Base-by-base conservation (phyloP, 92 coral and sea anemone genomes). In the Parazoanthus swiftii region DNA sequence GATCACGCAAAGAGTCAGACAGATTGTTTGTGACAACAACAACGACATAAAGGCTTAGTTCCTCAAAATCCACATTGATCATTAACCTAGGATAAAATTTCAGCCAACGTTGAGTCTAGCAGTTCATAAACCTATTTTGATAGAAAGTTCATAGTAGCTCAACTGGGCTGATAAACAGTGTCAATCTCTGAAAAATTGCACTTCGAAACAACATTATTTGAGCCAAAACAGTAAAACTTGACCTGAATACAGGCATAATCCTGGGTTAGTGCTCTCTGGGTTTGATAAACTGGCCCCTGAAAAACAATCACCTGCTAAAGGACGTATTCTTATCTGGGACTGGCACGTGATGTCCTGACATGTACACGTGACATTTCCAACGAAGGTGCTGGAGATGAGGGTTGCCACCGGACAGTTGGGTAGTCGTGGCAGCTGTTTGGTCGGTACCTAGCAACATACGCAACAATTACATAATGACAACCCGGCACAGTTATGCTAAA, bases 401-500 rank as follows among this genome's bases (percentile, higher is more conserved):
- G 89, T 91, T 15, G 98, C 95, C 46, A 93, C 98, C 59, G 95
- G 95, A 38, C 98, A 94, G 85, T 93, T 92, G 11, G 98, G 98
- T 50, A 94, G 77, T 13, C 76, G 81, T 18, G 98, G 98, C 54
- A 94, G 92, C 37, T 90, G 92, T 58, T 73, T 89, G 58, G 76
- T 70, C 1, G 90, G 85, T n/a, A 94, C 95, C 98, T 94, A 82
- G 80, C 77, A 46, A 63, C 43, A 26, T 37, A 44, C 23, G 58
- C 21, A 85, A 33, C 88, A 70, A 44, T 4, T 20, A 5, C 23
- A 42, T 20, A 7, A 63, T 20, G 70, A 63, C 26, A 0, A 29
- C 70, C 21, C 6, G 26, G 8, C 21, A 63, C 25, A 63, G 25
- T 63, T 63, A 63, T 63, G 26, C 70, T 5, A 63, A 63, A 63